These are phyloP conservation scores for Hydrolagus colliei DNA, from an alignment of 2,797 vertebrate species.

Conservation along the genomic window DNA sequence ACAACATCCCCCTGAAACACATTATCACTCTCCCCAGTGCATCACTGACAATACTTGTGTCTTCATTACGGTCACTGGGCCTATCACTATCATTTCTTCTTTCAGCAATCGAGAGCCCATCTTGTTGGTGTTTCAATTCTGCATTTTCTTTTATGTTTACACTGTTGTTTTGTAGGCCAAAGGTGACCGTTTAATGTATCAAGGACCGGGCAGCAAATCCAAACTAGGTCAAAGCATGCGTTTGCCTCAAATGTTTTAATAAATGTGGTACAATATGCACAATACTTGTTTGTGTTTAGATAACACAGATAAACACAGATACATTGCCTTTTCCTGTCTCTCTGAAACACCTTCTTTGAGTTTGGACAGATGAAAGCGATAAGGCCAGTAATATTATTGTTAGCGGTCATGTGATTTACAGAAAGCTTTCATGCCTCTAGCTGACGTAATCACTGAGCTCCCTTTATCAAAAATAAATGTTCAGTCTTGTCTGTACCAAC, in stretches of 20 bases:
- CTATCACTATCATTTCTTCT: neutral
- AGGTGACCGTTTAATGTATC: neutral
- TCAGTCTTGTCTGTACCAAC: neutral
- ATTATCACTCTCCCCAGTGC: too few species aligned
- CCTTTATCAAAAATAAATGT: neutral
- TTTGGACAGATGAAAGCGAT: conserved; percentile 20
- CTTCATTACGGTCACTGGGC: neutral
- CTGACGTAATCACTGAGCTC: neutral
- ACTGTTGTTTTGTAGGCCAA: neutral
- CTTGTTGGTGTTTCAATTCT: neutral
- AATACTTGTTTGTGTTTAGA: conserved; percentile 7
- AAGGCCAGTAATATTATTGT: conserved; percentile 21
- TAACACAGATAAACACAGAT: conserved; percentile 25
- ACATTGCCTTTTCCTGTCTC: conserved; percentile 20
- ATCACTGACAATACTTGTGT: neutral
- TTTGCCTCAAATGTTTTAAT: neutral
- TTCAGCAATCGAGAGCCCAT: neutral
- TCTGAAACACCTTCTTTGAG: conserved; percentile 14
- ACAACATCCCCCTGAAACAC: too few species aligned
- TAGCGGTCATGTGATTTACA: conserved; percentile 26
- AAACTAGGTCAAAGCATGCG: conserved; percentile 24
- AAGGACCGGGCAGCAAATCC: neutral
- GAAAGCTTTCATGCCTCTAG: neutral
- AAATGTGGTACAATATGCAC: neutral
- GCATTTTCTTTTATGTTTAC: neutral